Conservation (phyloP, 2,113 vertebrate genomes). For the Dasyprocta punctata region DNA sequence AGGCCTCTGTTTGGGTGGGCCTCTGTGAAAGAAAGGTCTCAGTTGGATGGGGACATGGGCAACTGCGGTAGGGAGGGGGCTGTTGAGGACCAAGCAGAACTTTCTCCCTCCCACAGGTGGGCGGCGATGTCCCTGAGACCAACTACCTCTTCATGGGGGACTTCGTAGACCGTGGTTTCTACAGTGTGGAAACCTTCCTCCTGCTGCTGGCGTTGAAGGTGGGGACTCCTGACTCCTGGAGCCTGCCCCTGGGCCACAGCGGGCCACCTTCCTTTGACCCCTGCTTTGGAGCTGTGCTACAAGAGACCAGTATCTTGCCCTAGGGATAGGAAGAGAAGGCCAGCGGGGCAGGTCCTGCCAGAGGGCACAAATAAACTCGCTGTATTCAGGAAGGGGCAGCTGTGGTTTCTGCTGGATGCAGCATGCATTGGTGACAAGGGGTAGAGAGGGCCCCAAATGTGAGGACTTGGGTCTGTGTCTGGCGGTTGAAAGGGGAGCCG, state of each 20-base stretch:
- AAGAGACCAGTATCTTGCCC: not conserved
- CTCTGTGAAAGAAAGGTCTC: not conserved
- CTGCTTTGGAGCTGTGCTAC: not conserved
- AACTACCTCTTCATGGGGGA: constrained; percentile 99
- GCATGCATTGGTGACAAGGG: not conserved
- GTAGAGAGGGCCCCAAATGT: not conserved
- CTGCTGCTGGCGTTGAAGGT: constrained; percentile 96
- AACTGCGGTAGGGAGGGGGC: not conserved
- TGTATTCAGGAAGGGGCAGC: not conserved
- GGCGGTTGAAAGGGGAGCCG: not conserved
- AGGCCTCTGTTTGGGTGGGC: not conserved
- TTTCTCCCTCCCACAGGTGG: constrained; percentile 86
- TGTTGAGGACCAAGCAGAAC: not conserved
- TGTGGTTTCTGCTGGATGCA: not conserved
- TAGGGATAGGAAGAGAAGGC: not conserved
- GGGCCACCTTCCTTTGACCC: not conserved
- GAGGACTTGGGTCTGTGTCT: not conserved
- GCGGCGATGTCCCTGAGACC: constrained; percentile 96
- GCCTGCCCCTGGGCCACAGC: not conserved
- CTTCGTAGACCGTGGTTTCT: constrained; percentile 97
- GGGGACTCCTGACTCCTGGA: not conserved
- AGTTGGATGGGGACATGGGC: not conserved
- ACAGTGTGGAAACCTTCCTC: constrained; percentile 97
- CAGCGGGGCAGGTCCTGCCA: not conserved
- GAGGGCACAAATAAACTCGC: not conserved